Evolutionary conservation across 2,113 vertebrate genomes (phyloP).

Genomic region (Anas platyrhynchos): DNA sequence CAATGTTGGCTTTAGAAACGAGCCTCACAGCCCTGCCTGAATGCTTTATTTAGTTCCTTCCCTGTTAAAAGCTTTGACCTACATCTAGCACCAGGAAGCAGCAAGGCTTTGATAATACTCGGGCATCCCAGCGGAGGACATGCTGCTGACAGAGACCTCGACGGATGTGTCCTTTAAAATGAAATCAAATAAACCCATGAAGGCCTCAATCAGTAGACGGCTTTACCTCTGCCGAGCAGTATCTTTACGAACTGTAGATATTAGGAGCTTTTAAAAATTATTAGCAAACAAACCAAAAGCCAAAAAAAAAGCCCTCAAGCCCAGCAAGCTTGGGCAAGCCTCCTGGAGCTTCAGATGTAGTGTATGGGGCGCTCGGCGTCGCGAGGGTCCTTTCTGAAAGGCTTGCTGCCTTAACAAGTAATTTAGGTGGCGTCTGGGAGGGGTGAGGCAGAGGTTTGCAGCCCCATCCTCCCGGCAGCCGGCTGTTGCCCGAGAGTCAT

Average conservation of each 20-base stretch:
- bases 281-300: neutral
- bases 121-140: neutral
- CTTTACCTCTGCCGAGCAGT: slow-evolving; percentile 20
- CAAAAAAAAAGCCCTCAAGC: neutral
- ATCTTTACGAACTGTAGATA: neutral
- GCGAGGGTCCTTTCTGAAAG: neutral
- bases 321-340: neutral
- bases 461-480: neutral
- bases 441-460: neutral
- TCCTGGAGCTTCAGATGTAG: neutral
- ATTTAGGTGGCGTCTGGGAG: neutral
- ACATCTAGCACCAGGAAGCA: slow-evolving; percentile 38
- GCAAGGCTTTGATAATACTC: slow-evolving; percentile 16
- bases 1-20: neutral
- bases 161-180: slow-evolving; percentile 31
- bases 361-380: neutral
- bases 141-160: neutral
- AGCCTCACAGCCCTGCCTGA: slow-evolving; percentile 21
- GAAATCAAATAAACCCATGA: slow-evolving; percentile 36
- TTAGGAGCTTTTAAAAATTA: neutral
- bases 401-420: neutral
- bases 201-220: neutral
- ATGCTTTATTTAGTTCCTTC: slow-evolving; percentile 48
- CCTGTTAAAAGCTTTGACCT: slow-evolving; percentile 69
- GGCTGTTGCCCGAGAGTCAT: neutral